Conservation (phyloP, 2,888 invertebrate species). For the Andricus curvator region DNA sequence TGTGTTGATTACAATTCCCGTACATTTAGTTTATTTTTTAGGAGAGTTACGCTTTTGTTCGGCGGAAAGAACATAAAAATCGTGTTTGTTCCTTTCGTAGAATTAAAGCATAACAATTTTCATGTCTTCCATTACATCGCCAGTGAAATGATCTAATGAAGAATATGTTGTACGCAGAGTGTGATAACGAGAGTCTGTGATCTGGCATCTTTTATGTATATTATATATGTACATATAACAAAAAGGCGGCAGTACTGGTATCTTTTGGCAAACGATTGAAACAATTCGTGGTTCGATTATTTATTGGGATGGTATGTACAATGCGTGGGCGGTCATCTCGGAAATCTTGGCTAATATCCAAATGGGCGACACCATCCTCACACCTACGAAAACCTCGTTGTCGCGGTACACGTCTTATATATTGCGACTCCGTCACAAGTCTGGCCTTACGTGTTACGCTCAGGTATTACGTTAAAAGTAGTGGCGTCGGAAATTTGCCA, state of each 20-base stretch:
- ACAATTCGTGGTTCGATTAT: conserved; percentile 70
- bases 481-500: neutral
- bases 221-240: neutral
- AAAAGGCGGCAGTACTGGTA: neutral
- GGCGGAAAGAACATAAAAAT: too few relatives aligned
- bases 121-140: too few relatives aligned
- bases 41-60: too few relatives aligned
- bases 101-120: neutral
- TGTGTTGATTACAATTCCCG: neutral
- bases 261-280: conserved; percentile 51
- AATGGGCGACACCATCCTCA: conserved; percentile 72
- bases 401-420: conserved; percentile 58
- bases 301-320: conserved; percentile 76
- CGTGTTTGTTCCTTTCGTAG: neutral
- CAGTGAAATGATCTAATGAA: neutral
- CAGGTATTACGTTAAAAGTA: conserved; percentile 36
- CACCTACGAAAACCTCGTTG: conserved; percentile 68
- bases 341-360: conserved; percentile 72
- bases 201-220: conserved; percentile 2
- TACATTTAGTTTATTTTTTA: too few relatives aligned
- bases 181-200: conserved; percentile 7
- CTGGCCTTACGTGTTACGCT: conserved; percentile 43
- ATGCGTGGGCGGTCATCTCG: conserved; percentile 71
- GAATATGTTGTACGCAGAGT: neutral
- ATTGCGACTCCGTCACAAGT: conserved; percentile 46